Percentiles rank a stretch among this genome's conserved stretches.
These are phyloP conservation scores for Elaphurus davidianus DNA, from an alignment of 2,113 vertebrate genomes.

Conservation along the genomic window DNA sequence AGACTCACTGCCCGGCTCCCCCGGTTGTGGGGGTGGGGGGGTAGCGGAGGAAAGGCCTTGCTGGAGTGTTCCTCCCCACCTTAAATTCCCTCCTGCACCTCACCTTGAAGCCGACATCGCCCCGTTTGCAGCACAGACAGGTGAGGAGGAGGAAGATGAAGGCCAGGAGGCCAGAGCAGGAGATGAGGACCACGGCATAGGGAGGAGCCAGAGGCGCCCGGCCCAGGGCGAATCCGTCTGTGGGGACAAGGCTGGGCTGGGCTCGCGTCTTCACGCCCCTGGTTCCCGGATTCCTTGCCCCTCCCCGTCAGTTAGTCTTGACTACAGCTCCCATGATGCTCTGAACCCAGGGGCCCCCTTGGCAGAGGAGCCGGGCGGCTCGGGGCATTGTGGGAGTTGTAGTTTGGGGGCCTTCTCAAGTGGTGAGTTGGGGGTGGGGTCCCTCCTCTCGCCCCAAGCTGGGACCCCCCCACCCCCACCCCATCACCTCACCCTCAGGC, in stretches of 20 bases:
- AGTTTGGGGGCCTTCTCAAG: slow-evolving; percentile 63
- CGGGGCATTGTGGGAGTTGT: slow-evolving; percentile 66
- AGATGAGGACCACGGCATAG: slow-evolving; percentile 94
- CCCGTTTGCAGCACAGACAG: slow-evolving; percentile 94
- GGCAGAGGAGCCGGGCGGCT: slow-evolving; percentile 32
- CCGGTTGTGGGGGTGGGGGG: neutral
- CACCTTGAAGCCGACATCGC: slow-evolving; percentile 94
- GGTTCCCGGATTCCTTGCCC: neutral
- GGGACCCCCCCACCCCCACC: neutral
- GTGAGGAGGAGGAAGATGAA: slow-evolving; percentile 94
- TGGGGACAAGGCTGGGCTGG: slow-evolving; percentile 44
- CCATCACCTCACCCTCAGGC: neutral
- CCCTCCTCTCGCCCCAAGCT: slow-evolving; percentile 15
- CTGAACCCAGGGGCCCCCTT: neutral
- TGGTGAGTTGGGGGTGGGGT: slow-evolving; percentile 72
- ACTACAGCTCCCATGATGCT: slow-evolving; percentile 58
- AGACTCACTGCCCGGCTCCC: neutral
- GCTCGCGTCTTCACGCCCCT: neutral
- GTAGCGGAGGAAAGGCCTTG: neutral
- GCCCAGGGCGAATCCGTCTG: slow-evolving; percentile 82
- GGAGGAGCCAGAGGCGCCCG: slow-evolving; percentile 89
- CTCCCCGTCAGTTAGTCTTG: neutral
- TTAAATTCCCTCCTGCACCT: slow-evolving; percentile 83
- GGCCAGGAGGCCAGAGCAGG: slow-evolving; percentile 92
- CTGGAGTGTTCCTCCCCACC: slow-evolving; percentile 66